Evolutionary conservation across 2,113 vertebrate genomes (phyloP).

Genomic region (Tragelaphus imberbis): DNA sequence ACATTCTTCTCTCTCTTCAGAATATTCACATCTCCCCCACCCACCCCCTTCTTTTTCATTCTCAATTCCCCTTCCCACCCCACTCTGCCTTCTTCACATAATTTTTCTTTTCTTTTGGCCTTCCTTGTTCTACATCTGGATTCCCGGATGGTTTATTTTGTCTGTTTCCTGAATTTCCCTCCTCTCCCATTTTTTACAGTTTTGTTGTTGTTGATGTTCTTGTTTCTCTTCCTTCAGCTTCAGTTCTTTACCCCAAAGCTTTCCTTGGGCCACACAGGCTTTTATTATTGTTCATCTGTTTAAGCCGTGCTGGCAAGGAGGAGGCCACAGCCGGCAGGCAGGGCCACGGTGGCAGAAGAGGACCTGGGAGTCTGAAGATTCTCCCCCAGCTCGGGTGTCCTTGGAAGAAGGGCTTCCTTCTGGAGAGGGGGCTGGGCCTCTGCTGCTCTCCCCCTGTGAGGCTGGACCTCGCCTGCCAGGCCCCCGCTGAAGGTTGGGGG

Average conservation of each 20-base stretch:
- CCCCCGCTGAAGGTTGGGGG: background rate
- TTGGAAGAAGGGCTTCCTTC: background rate
- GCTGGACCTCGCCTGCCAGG: background rate
- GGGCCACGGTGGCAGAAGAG: background rate
- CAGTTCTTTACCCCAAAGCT: slow-evolving; percentile 4
- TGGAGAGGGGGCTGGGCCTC: background rate
- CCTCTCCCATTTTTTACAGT: background rate
- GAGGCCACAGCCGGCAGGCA: slow-evolving; percentile 53
- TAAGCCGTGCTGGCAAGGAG: slow-evolving; percentile 52
- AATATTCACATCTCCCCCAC: background rate
- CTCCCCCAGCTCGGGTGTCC: background rate
- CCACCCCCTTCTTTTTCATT: background rate
- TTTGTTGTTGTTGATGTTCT: background rate
- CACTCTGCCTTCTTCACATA: background rate
- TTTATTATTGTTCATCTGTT: slow-evolving; percentile 55
- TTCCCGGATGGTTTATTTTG: slow-evolving; percentile 39
- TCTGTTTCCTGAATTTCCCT: slow-evolving; percentile 45
- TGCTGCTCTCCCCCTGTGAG: background rate
- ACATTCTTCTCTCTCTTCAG: slow-evolving; percentile 4
- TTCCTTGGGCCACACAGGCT: slow-evolving; percentile 25
- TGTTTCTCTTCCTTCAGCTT: background rate
- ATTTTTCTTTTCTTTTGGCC: background rate
- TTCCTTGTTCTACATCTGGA: slow-evolving; percentile 32
- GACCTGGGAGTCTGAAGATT: background rate
- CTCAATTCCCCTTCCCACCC: background rate